These are phyloP conservation scores for Peromyscus nudipes DNA, from an alignment of 2,797 vertebrate genomes.

Conservation along the genomic window DNA sequence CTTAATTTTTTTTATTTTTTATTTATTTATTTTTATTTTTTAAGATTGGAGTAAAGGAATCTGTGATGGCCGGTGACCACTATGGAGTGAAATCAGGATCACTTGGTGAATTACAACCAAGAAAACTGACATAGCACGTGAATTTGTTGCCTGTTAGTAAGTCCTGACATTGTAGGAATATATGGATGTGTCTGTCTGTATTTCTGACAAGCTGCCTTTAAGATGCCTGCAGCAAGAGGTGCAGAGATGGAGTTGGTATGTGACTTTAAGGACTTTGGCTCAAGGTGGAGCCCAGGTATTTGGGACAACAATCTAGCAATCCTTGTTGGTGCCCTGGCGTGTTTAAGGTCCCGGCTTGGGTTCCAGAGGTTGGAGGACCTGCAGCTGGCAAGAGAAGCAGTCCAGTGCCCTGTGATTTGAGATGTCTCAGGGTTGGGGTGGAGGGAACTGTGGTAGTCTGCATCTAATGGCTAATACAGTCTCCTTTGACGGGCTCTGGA, in stretches of 20 bases:
- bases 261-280: background rate
- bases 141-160: background rate
- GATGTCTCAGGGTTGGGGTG: background rate
- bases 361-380: background rate
- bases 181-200: background rate
- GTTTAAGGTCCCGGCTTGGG: background rate
- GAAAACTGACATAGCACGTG: background rate
- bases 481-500: background rate
- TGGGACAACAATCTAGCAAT: background rate
- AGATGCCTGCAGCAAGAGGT: no score
- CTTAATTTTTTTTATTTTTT: no score
- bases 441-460: no score
- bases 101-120: background rate
- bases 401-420: background rate
- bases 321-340: background rate
- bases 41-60: background rate
- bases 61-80: background rate
- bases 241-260: background rate
- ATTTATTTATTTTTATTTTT: no score
- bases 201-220: background rate
- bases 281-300: background rate
- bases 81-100: background rate
- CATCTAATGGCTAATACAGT: background rate
- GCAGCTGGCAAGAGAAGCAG: background rate
- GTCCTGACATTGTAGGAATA: background rate